These are phyloP conservation scores for Acanthoscelides obtectus DNA, from an alignment of 2,888 invertebrate species.

Conservation along the genomic window DNA sequence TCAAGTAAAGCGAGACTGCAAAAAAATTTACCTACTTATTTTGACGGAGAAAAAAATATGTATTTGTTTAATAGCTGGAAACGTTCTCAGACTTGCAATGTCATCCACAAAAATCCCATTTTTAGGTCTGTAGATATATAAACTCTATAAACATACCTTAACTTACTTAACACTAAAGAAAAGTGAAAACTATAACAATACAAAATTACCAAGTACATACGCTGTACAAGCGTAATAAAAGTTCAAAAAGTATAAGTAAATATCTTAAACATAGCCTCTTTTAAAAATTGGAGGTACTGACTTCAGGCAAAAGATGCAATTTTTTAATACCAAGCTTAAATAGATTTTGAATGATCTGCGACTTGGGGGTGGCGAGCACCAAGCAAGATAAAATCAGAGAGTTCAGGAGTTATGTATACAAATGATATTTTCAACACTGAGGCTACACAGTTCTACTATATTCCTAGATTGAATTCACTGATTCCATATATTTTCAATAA, in stretches of 20 bases:
- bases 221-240: not conserved
- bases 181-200: slow-evolving; percentile 18
- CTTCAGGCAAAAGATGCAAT: not conserved
- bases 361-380: too few relatives aligned
- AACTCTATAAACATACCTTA: slow-evolving; percentile 14
- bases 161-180: slow-evolving; percentile 20
- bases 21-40: not conserved
- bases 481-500: too few relatives aligned
- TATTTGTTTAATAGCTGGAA: not conserved
- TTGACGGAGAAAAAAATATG: not conserved
- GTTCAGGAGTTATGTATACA: too few relatives aligned
- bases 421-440: too few relatives aligned
- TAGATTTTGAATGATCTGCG: too few relatives aligned
- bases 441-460: too few relatives aligned
- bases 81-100: not conserved
- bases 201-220: not conserved
- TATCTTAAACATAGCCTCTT: not conserved
- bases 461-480: too few relatives aligned
- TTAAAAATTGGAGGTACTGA: not conserved
- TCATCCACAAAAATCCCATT: not conserved
- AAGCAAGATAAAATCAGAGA: too few relatives aligned
- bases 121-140: slow-evolving; percentile 20
- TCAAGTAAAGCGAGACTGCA: not conserved
- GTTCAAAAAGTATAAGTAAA: not conserved
- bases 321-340: not conserved